Base-by-base conservation (phyloP, 2,888 invertebrate species). In the Chymomyza procnemis region DNA sequence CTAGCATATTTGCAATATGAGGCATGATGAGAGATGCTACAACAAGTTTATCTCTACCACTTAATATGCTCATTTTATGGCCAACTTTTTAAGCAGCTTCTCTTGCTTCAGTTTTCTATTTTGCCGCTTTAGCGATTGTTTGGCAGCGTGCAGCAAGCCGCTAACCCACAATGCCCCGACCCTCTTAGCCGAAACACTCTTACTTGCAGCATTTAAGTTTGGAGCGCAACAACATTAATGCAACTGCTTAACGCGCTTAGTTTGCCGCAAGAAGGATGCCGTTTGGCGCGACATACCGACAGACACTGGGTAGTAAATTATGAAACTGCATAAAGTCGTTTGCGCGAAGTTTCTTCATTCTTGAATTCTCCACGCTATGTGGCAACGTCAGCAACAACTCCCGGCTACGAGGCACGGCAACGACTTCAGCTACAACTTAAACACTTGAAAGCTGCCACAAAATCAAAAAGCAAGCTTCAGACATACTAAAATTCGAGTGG, bases 371-470 rank as follows among this genome's bases (percentile, higher is more conserved):
- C 2, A 26, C 50, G 56, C 30, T 61, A 54, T 60, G 60, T 54
- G 48, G 64, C 70, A 61, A 22, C 63, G 66, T 63, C 55, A 71
- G 62, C 58, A 41, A 12, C 34, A 12, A 3, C 34, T 41, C 34
- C 34, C 12, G 34, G 34, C 50, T 50, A 12, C 14, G 18, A 18
- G 6, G 6, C n/a, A 26, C 26, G 34, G 34, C 50, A 14, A 12
- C 3, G 18, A n/a, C 19, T 50, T n/a, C 50, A 50, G 18, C 16
- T 50, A 50, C 64, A 83, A 78, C 76, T 74, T 85, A 71, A 80
- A 70, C 83, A 85, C 83, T 85, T 85, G 74, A 83, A 74, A 76
- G 72, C 76, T 79, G 78, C 78, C 78, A 76, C 68, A 67, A 80
- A 85, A 85, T 82, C 85, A 85, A 75, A 82, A 69, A 75, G 75